phyloP scores from a whole-genome alignment of 2,113 vertebrate genomes.

The Anser cygnoides region DNA sequence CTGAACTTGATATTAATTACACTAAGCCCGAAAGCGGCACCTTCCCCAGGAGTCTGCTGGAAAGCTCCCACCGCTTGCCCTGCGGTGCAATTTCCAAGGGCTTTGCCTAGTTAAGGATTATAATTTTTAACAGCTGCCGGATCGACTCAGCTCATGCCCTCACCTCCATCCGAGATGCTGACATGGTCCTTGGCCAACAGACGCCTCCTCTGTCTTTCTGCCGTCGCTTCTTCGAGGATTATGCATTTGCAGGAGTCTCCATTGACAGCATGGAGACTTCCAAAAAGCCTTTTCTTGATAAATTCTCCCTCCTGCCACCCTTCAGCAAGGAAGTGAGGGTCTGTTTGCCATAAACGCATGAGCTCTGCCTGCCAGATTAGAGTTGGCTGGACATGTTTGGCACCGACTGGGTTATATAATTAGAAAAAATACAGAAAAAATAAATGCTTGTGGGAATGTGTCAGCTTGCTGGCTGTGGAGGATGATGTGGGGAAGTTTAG shows the following conservation, averaged over 20 bases:
- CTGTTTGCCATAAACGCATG: neutral
- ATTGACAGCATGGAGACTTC: neutral
- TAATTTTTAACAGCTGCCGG: constrained; percentile 62
- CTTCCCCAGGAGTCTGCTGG: neutral
- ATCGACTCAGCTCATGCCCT: constrained; percentile 25
- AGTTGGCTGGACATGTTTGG: neutral
- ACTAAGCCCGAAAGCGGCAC: constrained; percentile 20
- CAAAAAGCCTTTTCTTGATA: neutral
- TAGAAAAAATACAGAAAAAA: neutral
- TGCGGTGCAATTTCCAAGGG: constrained; percentile 9
- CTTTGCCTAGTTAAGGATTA: constrained; percentile 36
- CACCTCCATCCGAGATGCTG: neutral
- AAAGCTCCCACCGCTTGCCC: neutral
- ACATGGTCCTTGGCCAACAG: neutral
- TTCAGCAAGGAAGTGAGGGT: neutral
- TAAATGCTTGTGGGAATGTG: constrained; percentile 12
- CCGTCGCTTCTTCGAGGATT: neutral
- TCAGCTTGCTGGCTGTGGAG: constrained; percentile 24
- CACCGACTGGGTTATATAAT: neutral
- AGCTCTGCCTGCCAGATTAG: neutral
- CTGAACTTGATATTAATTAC: constrained; percentile 50
- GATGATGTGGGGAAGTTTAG: constrained; percentile 1
- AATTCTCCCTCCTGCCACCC: neutral
- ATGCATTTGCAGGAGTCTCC: neutral
- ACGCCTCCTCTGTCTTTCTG: neutral